phyloP scores from a whole-genome alignment of 2,888 invertebrate genomes.

The Anthrax anthrax region DNA sequence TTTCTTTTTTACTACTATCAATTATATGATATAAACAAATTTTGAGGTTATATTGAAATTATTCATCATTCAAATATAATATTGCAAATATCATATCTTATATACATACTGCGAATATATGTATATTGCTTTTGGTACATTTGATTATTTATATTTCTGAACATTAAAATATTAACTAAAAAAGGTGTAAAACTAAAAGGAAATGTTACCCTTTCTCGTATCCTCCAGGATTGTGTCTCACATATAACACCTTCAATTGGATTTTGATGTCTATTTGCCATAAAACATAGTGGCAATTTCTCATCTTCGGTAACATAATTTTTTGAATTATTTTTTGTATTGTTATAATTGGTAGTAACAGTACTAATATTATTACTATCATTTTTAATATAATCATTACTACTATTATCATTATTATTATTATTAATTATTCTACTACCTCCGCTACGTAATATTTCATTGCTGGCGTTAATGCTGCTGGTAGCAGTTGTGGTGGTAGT shows the following conservation, averaged over 20 bases:
- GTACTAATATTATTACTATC: not conserved
- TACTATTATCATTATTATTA: not conserved
- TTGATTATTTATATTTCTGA: too few species aligned
- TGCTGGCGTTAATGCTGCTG: too few species aligned
- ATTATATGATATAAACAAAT: too few species aligned
- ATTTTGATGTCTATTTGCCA: constrained; percentile 46
- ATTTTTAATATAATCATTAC: not conserved
- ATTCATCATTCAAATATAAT: not conserved
- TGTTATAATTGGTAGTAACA: not conserved
- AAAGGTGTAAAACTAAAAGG: too few species aligned
- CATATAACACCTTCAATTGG: constrained; percentile 50
- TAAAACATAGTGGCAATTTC: constrained; percentile 24
- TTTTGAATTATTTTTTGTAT: not conserved
- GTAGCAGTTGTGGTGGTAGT: not conserved
- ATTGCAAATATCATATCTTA: too few species aligned
- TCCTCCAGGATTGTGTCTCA: constrained; percentile 72
- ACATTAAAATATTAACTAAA: too few species aligned
- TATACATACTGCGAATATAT: too few species aligned
- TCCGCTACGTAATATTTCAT: too few species aligned
- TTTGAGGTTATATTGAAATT: too few species aligned
- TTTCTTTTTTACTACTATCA: not conserved
- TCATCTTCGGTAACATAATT: constrained; percentile 12
- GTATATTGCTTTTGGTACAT: too few species aligned
- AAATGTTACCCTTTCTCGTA: constrained; percentile 82
- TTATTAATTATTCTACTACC: not conserved